Percentiles rank a stretch among this genome's conserved stretches.
phyloP scores from a whole-genome alignment of 2,797 vertebrate genomes.

The Tympanoctomys barrerae region DNA sequence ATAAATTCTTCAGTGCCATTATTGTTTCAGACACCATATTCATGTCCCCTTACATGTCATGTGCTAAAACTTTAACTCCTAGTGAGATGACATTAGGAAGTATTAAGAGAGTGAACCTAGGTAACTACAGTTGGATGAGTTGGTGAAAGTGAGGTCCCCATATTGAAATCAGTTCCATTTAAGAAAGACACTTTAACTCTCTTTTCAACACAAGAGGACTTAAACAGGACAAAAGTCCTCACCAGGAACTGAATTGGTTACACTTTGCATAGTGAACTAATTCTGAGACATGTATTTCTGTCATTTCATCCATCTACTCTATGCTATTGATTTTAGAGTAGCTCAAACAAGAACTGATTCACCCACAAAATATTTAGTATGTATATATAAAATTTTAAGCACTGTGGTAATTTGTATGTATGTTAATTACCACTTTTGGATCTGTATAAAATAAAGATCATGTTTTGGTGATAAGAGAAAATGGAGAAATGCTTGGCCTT shows the following conservation, averaged over 20 bases:
- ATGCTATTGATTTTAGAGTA: background rate
- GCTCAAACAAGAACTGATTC: background rate
- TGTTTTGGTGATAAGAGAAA: background rate
- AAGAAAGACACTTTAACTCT: background rate
- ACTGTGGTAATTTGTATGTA: background rate
- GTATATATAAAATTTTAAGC: background rate
- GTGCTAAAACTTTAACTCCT: background rate
- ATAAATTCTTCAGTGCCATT: background rate
- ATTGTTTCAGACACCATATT: rapidly evolving
- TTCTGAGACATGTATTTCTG: background rate
- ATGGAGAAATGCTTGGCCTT: background rate
- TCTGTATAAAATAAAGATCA: background rate
- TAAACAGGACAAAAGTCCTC: background rate
- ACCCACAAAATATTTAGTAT: background rate
- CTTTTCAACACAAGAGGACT: background rate
- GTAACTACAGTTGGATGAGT: background rate
- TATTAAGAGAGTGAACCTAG: background rate
- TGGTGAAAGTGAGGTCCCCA: no score
- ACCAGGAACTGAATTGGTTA: background rate
- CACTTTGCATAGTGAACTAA: background rate
- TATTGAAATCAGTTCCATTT: background rate
- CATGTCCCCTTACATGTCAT: background rate
- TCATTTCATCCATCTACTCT: background rate
- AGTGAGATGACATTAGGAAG: background rate
- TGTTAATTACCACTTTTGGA: background rate